Base-by-base conservation (phyloP, 2,113 vertebrate species). In the Xerus inauris region DNA sequence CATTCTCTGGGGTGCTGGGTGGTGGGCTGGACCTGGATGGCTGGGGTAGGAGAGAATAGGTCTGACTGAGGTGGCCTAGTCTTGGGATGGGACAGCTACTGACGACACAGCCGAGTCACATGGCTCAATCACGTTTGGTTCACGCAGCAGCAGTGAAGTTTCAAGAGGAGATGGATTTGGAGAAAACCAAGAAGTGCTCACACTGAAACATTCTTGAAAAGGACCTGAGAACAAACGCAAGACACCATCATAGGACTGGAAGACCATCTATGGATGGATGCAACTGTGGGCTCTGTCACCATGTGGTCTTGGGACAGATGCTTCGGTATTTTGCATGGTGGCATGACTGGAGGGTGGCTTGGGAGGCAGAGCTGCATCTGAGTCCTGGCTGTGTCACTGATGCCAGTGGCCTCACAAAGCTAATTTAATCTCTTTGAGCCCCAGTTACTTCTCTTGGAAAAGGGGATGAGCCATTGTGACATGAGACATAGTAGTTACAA, bases 341-440 rank as follows among this genome's bases (percentile, higher is more conserved):
- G n/a, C 57, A 9, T 20, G 3, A 42, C 47, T 28, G n/a, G 38
- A 59, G 24, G 12, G 2, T 8, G 4, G 5, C 24, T 71, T 19
- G 64, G 71, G 64, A 73, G 45, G 82, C 14, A 38, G 32, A 76
- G 9, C 51, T 42, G n/a, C 38, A 19, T 47, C 71, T 65, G 64
- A 83, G 73, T 69, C 10, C 80, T 22, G n/a, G 62, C 76, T 22
- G 22, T 57, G 45, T 80, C 59, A 9, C 82, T 65, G 45, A 8
- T 42, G 13, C 35, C 0, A n/a, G 67, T 30, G 11, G 54, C 69
- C 51, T 57, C 13, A 28, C 1, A 42, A 62, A 87, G 67, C 10
- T 95, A 40, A 51, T 38, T 38, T 71, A 65, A 26, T 45, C 57
- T 89, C 42, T 89, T n/a, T 42, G 87, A 73, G 65, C 49, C 47